Evolutionary conservation across 2,888 invertebrate species (phyloP).

Genomic region (Parnassius smintheus): DNA sequence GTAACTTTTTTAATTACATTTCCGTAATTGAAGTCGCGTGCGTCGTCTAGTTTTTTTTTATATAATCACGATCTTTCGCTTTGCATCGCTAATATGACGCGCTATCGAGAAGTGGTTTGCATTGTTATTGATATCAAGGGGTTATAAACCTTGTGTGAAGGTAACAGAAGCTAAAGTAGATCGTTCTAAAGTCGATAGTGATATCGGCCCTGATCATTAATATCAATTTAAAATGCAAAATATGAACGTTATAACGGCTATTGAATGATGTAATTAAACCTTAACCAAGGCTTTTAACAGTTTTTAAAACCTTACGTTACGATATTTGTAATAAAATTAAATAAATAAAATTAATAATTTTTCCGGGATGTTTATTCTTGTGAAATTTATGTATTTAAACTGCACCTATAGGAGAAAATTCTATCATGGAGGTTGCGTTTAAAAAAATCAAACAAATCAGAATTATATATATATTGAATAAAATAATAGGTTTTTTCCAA

Average conservation of each 20-base stretch:
- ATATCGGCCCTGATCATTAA: conserved; percentile 12
- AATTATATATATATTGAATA: too few relatives aligned
- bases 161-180: background rate
- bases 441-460: too few relatives aligned
- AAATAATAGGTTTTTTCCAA: too few relatives aligned
- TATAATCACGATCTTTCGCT: conserved; percentile 12
- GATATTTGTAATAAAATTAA: too few relatives aligned
- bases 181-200: background rate
- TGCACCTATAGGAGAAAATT: too few relatives aligned
- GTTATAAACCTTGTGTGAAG: conserved; percentile 5
- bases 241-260: background rate
- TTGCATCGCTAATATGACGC: conserved; percentile 9
- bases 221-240: conserved; percentile 15
- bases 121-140: background rate
- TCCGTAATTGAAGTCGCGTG: conserved; percentile 20
- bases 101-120: background rate
- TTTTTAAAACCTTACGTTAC: too few relatives aligned
- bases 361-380: too few relatives aligned
- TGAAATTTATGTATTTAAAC: too few relatives aligned
- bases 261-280: conserved; percentile 14
- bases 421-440: too few relatives aligned
- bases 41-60: conserved; percentile 14
- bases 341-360: too few relatives aligned
- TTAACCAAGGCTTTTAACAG: background rate
- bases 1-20: conserved; percentile 13